These are phyloP conservation scores for Aphidius gifuensis DNA, from an alignment of 1,140 invertebrate species.

Conservation along the genomic window DNA sequence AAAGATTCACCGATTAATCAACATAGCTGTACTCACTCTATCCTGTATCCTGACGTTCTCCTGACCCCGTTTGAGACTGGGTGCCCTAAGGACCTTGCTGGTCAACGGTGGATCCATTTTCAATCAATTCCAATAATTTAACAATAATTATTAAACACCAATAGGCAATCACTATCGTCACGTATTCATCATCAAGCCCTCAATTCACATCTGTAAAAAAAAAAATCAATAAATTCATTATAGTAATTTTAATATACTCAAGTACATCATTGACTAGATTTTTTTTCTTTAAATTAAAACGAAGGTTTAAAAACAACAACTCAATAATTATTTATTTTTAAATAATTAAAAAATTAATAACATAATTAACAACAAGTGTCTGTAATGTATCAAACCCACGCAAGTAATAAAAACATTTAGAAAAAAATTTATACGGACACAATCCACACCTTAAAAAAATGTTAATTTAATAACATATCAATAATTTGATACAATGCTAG, in stretches of 20 bases:
- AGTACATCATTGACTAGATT: background rate
- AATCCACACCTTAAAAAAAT: too few species aligned
- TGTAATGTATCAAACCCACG: too few species aligned
- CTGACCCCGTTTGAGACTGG: constrained; percentile 69
- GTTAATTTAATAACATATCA: too few species aligned
- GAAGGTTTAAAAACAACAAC: too few species aligned
- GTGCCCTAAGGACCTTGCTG: constrained; percentile 64
- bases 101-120: constrained; percentile 48
- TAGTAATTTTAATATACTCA: background rate
- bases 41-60: constrained; percentile 69
- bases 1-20: too few species aligned
- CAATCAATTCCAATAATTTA: background rate
- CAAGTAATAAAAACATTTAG: too few species aligned
- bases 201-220: constrained; percentile 22
- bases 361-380: too few species aligned
- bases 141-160: background rate
- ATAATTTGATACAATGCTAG: too few species aligned
- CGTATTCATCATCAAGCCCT: constrained; percentile 36
- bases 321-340: too few species aligned
- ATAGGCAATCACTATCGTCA: constrained; percentile 28
- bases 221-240: background rate
- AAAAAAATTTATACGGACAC: too few species aligned
- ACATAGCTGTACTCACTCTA: constrained; percentile 61
- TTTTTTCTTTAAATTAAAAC: background rate
- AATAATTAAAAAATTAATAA: too few species aligned